Base-by-base conservation (phyloP, 2,888 invertebrate genomes). In the Diarsia rubi region DNA sequence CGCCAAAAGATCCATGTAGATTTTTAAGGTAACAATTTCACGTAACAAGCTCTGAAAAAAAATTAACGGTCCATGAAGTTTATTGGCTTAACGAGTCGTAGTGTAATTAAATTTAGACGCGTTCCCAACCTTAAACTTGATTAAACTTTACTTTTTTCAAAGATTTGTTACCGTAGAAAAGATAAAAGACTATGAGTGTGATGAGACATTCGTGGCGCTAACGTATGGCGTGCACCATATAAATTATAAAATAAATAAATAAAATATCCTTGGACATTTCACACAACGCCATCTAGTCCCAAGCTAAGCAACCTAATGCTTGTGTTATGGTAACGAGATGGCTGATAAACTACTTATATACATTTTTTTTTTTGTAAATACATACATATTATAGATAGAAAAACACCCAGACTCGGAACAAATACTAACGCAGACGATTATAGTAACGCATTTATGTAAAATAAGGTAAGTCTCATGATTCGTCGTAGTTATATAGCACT, bases 51-150 rank as follows among this genome's bases (percentile, higher is more conserved):
- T 42, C 42, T 49, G 37, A 75, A 74, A 42, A 24, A 63, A 24
- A 8, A 62, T 5, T 8, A n/a, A 52, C 57, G 11, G 37, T 27
- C 14, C 54, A 27, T n/a, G 31, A 76, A 64, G 49, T 75, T 31
- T 76, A 75, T 66, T 77, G 12, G 49, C 24, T 52, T 75, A 76
- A 75, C 47, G 62, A 66, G 65, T 57, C 37, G 24, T 79, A 49
- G n/a, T 67, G 9, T 49, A 74, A 67, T 74, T 73, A 62, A 78
- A 78, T 79, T 64, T 54, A 47, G 31, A 54, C 31, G 67, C 44
- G 19, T 64, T 80, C 62, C 66, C 49, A 64, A 75, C 44, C n/a
- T 37, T 44, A 62, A n/a, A 54, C 80, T 66, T 44, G 47, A 63
- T n/a, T n/a, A 66, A 66, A 66, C 1, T 44, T 73, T 19, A 57